phyloP scores from a whole-genome alignment of 2,888 invertebrate genomes.

The Callyntrura guangdongensis region DNA sequence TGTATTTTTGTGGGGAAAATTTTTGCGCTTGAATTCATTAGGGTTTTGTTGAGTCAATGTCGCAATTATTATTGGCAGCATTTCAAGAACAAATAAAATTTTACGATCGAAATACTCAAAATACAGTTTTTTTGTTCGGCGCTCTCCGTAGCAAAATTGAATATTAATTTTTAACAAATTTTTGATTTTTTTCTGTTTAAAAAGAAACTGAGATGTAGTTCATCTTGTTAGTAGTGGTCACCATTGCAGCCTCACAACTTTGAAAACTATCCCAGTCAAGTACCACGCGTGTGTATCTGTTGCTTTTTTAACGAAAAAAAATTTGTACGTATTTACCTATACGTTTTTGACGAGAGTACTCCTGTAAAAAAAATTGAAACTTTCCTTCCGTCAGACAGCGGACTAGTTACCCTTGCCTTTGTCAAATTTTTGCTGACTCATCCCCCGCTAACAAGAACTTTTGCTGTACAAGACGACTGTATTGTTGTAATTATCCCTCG shows the following conservation, averaged over 20 bases:
- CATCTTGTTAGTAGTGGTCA: too few relatives aligned
- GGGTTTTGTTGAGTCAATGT: background rate
- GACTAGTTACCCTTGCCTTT: slow-evolving; percentile 34
- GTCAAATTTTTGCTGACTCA: slow-evolving; percentile 62
- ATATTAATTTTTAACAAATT: too few relatives aligned
- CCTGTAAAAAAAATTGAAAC: background rate
- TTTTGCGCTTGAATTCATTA: background rate
- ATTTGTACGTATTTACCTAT: background rate
- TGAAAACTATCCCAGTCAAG: too few relatives aligned
- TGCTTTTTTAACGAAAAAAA: slow-evolving; percentile 13
- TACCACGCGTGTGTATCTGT: background rate
- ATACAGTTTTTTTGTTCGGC: too few relatives aligned
- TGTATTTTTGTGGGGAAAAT: too few relatives aligned
- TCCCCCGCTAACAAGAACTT: slow-evolving; percentile 57
- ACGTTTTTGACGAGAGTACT: background rate
- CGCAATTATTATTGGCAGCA: slow-evolving; percentile 7
- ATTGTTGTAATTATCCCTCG: background rate
- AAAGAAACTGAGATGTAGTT: too few relatives aligned
- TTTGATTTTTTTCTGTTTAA: too few relatives aligned
- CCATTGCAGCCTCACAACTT: too few relatives aligned
- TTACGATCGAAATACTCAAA: background rate
- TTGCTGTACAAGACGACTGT: background rate
- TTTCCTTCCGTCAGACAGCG: slow-evolving; percentile 34
- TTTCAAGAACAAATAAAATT: slow-evolving; percentile 11
- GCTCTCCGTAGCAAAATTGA: too few relatives aligned